Evolutionary conservation across 2,888 invertebrate species (phyloP).

Genomic region (Linyphia triangularis): DNA sequence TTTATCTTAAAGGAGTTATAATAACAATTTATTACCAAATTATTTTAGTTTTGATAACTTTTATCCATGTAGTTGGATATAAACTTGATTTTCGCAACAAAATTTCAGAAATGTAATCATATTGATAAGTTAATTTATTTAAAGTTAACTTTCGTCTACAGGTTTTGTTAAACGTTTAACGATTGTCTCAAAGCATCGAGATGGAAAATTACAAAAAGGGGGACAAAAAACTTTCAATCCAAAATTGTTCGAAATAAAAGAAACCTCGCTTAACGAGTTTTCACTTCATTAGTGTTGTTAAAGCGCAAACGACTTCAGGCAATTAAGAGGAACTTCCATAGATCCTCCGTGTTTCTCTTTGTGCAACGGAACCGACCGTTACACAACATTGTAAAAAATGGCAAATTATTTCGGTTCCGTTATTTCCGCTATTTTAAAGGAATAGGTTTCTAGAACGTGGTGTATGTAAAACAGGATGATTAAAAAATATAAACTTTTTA

Average conservation of each 20-base stretch:
- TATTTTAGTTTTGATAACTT: background rate
- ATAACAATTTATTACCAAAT: too few species aligned
- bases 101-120: background rate
- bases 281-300: slow-evolving; percentile 25
- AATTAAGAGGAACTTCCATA: background rate
- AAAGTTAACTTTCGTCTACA: background rate
- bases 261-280: slow-evolving; percentile 17
- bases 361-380: background rate
- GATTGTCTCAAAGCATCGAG: background rate
- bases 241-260: slow-evolving; percentile 25
- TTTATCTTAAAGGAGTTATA: too few species aligned
- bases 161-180: slow-evolving; percentile 20
- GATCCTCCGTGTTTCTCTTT: background rate
- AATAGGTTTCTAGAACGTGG: background rate
- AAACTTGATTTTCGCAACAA: background rate
- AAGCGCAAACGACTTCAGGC: slow-evolving; percentile 15
- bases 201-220: background rate
- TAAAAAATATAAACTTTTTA: background rate
- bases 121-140: background rate
- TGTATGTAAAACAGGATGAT: background rate
- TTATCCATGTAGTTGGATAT: background rate
- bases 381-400: slow-evolving; percentile 17
- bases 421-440: background rate
- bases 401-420: slow-evolving; percentile 26
- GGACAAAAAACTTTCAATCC: slow-evolving; percentile 24